Evolutionary conservation across 1,140 invertebrate species (phyloP).

Genomic region (Cherax destructor): DNA sequence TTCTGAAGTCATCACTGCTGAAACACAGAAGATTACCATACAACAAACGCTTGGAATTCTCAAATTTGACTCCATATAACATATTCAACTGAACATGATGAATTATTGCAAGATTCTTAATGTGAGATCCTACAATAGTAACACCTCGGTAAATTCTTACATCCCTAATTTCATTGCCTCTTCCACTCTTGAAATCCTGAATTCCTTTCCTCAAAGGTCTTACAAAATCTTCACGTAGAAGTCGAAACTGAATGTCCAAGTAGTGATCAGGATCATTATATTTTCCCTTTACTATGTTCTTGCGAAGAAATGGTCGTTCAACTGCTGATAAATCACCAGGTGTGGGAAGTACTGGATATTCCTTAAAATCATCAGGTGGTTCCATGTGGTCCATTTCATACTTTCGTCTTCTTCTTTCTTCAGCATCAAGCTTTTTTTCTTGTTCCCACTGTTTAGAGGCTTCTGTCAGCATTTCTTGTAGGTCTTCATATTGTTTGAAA

Average conservation of each 20-base stretch:
- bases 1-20: constrained; percentile 82
- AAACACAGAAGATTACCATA: constrained; percentile 85
- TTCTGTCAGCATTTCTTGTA: constrained; percentile 32
- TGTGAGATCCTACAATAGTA: background rate
- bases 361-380: constrained; percentile 66
- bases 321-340: constrained; percentile 16
- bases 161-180: constrained; percentile 1
- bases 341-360: constrained; percentile 57
- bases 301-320: constrained; percentile 76
- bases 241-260: constrained; percentile 85
- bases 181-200: constrained; percentile 53
- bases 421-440: background rate
- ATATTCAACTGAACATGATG: constrained; percentile 51
- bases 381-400: constrained; percentile 36
- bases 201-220: constrained; percentile 64
- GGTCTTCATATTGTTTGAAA: constrained; percentile 19
- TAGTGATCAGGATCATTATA: constrained; percentile 83
- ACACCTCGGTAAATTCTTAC: constrained; percentile 61
- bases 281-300: constrained; percentile 80
- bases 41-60: constrained; percentile 80
- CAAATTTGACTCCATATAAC: constrained; percentile 52
- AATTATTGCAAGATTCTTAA: constrained; percentile 29
- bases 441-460: constrained; percentile 17
- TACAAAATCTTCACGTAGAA: constrained; percentile 83
- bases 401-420: background rate